phyloP scores from a whole-genome alignment of 2,113 vertebrate species.

The Neodon shergylaensis region DNA sequence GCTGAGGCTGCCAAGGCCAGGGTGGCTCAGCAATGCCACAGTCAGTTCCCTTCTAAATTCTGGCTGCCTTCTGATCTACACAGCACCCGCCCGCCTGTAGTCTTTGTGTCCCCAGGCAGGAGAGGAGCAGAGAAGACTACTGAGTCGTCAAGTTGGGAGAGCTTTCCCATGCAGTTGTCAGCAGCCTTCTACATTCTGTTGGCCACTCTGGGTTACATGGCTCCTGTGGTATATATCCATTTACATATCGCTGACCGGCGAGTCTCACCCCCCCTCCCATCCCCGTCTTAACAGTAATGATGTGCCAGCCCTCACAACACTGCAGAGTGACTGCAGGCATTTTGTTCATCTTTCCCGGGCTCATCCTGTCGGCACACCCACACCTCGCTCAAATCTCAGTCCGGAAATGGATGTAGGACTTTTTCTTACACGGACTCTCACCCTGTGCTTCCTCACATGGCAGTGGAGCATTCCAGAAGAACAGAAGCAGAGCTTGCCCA shows the following conservation, averaged over 20 bases:
- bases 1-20: not conserved
- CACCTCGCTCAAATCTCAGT: rapidly evolving
- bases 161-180: not conserved
- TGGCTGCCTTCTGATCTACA: not conserved
- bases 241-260: rapidly evolving
- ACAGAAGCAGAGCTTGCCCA: not conserved
- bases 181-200: rapidly evolving
- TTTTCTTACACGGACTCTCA: not conserved
- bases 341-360: not conserved
- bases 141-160: rapidly evolving
- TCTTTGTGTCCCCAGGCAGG: rapidly evolving
- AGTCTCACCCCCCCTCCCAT: no score
- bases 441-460: rapidly evolving
- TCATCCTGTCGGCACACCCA: rapidly evolving
- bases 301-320: rapidly evolving
- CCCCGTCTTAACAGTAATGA: rapidly evolving
- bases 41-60: not conserved
- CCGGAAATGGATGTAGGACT: not conserved
- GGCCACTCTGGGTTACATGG: rapidly evolving
- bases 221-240: rapidly evolving
- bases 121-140: not conserved
- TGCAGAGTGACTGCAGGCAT: rapidly evolving
- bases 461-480: not conserved
- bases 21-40: not conserved
- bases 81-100: not conserved